Evolutionary conservation across 2,888 invertebrate species (phyloP), one percentile per base, ranked within the genome.

Genomic region (Pheosia gnoma): DNA sequence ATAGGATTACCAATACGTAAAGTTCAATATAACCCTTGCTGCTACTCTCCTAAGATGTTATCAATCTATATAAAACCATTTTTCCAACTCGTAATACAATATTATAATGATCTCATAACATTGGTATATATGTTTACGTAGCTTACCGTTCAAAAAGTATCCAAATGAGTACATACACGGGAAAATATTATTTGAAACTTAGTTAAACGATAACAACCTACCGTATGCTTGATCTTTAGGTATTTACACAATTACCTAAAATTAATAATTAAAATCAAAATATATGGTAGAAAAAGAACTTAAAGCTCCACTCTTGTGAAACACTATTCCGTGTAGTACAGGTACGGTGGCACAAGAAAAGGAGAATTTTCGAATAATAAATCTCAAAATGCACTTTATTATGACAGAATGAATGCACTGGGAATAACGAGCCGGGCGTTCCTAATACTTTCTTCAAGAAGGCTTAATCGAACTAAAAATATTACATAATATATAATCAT

Each of bases 201-300:
- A 85, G 66, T 79, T 78, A 82, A 84, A 82, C 76, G 75, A 82
- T 81, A 83, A 82, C 66, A 66, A 72, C 72, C 67, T 72, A 69
- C 75, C 69, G 76, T 84, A 84, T 82, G 84, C 82, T 85, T 83
- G 82, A 82, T 86, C 75, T 83, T 84, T 85, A 89, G 87, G 87
- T 90, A 88, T 88, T 83, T 88, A 88, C 85, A 88, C 67, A 77
- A 80, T 86, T 82, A 88, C 85, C 89, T 86, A 88, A 86, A 82
- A 81, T 74, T 79, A 80, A 76, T 74, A 8, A 47, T 1, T 68
- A 70, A 70, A 63, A 64, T 67, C 74, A 69, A 75, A 78, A 70
- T 66, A 61, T 58, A 70, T 45, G 66, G 63, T 61, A 72, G 68
- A 72, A 72, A 77, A 83, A 79, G 75, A 76, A 82, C 73, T 81